These are phyloP conservation scores for Semotilus atromaculatus DNA, from an alignment of 2,797 vertebrate species.

Conservation along the genomic window DNA sequence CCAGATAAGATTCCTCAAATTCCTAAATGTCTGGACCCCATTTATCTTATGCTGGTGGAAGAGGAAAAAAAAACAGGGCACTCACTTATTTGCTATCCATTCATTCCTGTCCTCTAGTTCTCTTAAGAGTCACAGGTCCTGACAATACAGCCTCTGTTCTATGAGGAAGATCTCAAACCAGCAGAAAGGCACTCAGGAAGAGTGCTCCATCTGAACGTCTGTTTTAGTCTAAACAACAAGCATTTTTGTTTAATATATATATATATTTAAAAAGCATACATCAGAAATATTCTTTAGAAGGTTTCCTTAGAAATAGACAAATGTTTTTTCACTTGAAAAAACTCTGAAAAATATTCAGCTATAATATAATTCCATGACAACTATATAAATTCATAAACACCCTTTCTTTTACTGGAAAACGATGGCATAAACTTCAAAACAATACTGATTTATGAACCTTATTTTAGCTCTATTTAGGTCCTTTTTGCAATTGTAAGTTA, in stretches of 20 bases:
- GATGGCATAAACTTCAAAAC: not conserved
- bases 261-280: not conserved
- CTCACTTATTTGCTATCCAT: slow-evolving; percentile 35
- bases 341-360: not conserved
- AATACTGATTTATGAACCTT: not conserved
- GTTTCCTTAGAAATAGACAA: not conserved
- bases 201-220: not conserved
- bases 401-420: not conserved
- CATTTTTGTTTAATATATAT: not conserved
- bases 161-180: slow-evolving; percentile 29
- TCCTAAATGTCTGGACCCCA: slow-evolving; percentile 52
- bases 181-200: slow-evolving; percentile 27
- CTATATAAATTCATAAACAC: not conserved
- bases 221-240: slow-evolving; percentile 1
- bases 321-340: not conserved
- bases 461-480: not conserved
- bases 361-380: not conserved
- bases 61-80: slow-evolving; percentile 44
- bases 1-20: slow-evolving; percentile 61
- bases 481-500: not conserved
- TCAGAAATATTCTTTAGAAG: not conserved
- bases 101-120: slow-evolving; percentile 36
- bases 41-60: slow-evolving; percentile 51
- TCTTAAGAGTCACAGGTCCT: slow-evolving; percentile 50
- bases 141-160: slow-evolving; percentile 58